Evolutionary conservation across 2,888 invertebrate genomes (phyloP).

Genomic region (Microplitis manilae): DNA sequence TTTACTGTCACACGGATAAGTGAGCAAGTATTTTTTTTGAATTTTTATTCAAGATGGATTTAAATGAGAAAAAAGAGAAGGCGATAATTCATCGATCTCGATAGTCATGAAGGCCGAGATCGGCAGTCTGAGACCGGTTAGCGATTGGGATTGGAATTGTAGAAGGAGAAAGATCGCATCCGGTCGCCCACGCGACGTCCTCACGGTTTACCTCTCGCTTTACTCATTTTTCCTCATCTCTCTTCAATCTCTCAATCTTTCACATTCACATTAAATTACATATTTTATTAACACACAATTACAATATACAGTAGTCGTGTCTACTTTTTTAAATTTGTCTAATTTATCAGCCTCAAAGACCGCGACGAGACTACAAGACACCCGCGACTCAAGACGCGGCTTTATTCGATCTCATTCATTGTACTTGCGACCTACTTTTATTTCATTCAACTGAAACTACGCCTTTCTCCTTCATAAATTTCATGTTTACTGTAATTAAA

Average conservation of each 20-base stretch:
- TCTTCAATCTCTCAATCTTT: constrained; percentile 22
- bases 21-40: not conserved
- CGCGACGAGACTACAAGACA: too few species aligned
- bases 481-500: too few species aligned
- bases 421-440: constrained; percentile 64
- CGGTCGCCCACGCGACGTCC: constrained; percentile 63
- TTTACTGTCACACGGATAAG: not conserved
- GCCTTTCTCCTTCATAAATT: too few species aligned
- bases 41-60: not conserved
- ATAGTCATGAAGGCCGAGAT: constrained; percentile 39
- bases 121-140: constrained; percentile 34
- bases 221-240: constrained; percentile 4
- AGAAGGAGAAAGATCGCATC: constrained; percentile 57
- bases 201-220: constrained; percentile 2
- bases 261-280: constrained; percentile 6
- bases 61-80: constrained; percentile 12
- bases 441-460: constrained; percentile 60
- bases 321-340: too few species aligned
- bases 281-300: not conserved
- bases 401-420: constrained; percentile 55
- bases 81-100: constrained; percentile 39
- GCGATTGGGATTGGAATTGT: constrained; percentile 24
- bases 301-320: too few species aligned
- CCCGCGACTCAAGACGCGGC: not conserved
- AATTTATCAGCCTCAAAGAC: too few species aligned